Percentiles rank a stretch among this genome's conserved stretches.
phyloP scores from a whole-genome alignment of 2,797 vertebrate genomes.

The Novumbra hubbsi region DNA sequence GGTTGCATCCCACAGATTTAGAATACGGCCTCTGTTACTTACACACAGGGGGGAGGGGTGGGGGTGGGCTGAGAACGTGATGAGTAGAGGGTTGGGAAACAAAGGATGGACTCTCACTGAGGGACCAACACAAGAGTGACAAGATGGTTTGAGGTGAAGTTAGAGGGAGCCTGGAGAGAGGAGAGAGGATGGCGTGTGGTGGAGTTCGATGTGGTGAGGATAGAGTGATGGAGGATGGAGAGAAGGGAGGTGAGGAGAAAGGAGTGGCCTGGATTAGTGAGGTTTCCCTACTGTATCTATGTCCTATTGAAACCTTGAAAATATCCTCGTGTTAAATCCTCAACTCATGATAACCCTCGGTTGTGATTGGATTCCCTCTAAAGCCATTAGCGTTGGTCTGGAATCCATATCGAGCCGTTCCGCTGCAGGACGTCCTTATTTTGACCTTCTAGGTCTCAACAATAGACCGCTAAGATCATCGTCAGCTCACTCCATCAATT shows the following conservation, averaged over 20 bases:
- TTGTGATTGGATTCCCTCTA: background rate
- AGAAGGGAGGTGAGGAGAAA: background rate
- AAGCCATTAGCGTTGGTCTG: conserved; percentile 2
- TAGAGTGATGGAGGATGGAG: conserved; percentile 22
- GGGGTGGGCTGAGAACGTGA: background rate
- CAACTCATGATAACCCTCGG: conserved; percentile 4
- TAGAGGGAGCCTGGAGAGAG: background rate
- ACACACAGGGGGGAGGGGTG: too few relatives aligned
- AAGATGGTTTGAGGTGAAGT: background rate
- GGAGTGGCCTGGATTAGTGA: background rate
- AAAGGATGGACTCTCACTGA: background rate
- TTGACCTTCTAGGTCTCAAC: background rate
- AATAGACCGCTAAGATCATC: background rate
- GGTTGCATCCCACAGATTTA: background rate
- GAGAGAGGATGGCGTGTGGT: conserved; percentile 14
- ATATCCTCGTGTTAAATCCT: conserved; percentile 27
- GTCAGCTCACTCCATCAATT: background rate
- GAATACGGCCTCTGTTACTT: background rate
- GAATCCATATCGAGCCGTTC: background rate
- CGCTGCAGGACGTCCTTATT: background rate
- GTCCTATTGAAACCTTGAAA: conserved; percentile 35
- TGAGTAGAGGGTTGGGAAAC: background rate
- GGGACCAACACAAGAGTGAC: background rate
- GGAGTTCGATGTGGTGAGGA: too few relatives aligned
- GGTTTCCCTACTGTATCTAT: conserved; percentile 18